Conservation (phyloP, 2,888 invertebrate genomes). For the Acanthopleura granulata region DNA sequence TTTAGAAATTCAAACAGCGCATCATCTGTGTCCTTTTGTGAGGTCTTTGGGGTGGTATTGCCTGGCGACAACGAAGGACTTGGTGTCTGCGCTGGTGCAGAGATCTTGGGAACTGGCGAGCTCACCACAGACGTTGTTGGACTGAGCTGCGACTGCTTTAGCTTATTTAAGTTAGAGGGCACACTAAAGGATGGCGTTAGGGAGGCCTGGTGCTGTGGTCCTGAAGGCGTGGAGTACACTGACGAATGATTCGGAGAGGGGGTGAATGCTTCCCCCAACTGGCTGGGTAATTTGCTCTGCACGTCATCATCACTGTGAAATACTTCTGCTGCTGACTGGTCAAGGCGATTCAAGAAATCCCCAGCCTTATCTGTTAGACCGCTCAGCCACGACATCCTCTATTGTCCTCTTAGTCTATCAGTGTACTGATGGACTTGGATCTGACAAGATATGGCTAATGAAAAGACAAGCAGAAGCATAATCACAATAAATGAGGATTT, state of each 20-base stretch:
- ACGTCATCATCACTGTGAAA: slow-evolving; percentile 48
- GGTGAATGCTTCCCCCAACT: not conserved
- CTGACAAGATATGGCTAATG: too few relatives aligned
- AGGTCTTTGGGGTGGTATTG: not conserved
- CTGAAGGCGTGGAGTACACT: not conserved
- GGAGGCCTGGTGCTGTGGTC: not conserved
- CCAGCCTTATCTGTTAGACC: slow-evolving; percentile 83
- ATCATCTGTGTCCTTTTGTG: slow-evolving; percentile 65
- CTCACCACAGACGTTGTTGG: slow-evolving; percentile 30
- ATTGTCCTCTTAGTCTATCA: not conserved
- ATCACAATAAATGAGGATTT: too few relatives aligned
- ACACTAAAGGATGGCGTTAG: slow-evolving; percentile 49
- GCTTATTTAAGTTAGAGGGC: slow-evolving; percentile 41
- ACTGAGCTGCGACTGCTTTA: slow-evolving; percentile 29
- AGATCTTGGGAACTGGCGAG: slow-evolving; percentile 26
- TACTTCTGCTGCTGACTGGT: slow-evolving; percentile 81
- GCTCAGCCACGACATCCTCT: slow-evolving; percentile 80
- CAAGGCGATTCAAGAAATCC: slow-evolving; percentile 80
- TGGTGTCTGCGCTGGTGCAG: too few relatives aligned
- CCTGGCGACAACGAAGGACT: too few relatives aligned
- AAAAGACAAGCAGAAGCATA: too few relatives aligned
- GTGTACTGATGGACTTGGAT: too few relatives aligned
- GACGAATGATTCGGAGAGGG: not conserved
- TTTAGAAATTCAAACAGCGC: slow-evolving; percentile 71
- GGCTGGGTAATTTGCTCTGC: not conserved